Percentiles rank a stretch among this genome's conserved stretches.
Evolutionary conservation across 1,140 invertebrate genomes (phyloP).

Genomic region (Berghia stephanieae): DNA sequence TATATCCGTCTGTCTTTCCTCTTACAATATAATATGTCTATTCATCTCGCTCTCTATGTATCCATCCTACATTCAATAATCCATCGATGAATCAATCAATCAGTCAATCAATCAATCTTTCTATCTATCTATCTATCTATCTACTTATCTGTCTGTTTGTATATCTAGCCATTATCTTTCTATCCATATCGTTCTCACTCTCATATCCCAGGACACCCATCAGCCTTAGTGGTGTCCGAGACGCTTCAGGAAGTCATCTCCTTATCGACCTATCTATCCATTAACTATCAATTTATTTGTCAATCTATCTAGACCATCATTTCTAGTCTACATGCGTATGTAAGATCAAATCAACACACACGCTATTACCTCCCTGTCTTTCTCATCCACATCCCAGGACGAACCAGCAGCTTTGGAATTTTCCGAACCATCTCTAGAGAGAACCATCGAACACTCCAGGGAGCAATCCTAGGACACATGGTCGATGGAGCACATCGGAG

Average conservation of each 20-base stretch:
- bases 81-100: too few species aligned
- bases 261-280: not conserved
- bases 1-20: too few species aligned
- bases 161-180: not conserved
- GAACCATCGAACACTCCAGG: conserved; percentile 42
- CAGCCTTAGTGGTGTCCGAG: conserved; percentile 15
- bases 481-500: conserved; percentile 59
- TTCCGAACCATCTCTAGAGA: conserved; percentile 39
- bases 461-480: conserved; percentile 63
- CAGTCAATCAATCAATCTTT: too few species aligned
- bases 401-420: conserved; percentile 49
- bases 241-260: not conserved
- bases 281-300: not conserved
- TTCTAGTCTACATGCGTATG: too few species aligned
- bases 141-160: too few species aligned
- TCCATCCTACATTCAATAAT: not conserved
- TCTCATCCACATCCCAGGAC: conserved; percentile 30
- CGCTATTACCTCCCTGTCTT: not conserved
- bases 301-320: too few species aligned
- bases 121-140: too few species aligned
- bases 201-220: not conserved
- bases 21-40: too few species aligned
- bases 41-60: too few species aligned
- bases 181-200: not conserved
- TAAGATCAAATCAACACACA: too few species aligned